Percentiles rank a stretch among this genome's conserved stretches.
Conservation (phyloP, 2,797 vertebrate species). For the Gymnothorax javanicus region DNA sequence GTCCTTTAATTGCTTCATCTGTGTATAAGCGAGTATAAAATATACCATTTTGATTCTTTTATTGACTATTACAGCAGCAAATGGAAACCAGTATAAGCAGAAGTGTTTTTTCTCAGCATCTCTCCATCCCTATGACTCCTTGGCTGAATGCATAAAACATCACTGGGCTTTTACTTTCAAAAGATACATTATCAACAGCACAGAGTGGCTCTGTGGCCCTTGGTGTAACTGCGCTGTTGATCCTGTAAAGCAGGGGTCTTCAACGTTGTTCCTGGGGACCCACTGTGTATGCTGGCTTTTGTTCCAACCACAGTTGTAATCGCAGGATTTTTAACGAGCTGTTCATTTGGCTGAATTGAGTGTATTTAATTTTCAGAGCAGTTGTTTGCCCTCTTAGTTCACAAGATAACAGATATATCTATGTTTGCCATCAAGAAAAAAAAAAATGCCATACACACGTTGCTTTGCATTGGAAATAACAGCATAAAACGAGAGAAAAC, state of each 20-base stretch:
- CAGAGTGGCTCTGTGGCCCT: slow-evolving; percentile 74
- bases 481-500: too few relatives aligned
- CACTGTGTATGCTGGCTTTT: too few relatives aligned
- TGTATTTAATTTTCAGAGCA: too few relatives aligned
- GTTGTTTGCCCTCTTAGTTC: too few relatives aligned
- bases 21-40: background rate
- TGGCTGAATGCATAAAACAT: slow-evolving; percentile 41
- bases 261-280: too few relatives aligned
- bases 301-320: too few relatives aligned
- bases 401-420: too few relatives aligned
- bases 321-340: too few relatives aligned
- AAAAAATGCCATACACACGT: too few relatives aligned
- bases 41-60: background rate
- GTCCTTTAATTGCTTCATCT: background rate
- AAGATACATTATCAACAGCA: slow-evolving; percentile 71
- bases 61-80: background rate
- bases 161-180: slow-evolving; percentile 62
- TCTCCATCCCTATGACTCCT: slow-evolving; percentile 31
- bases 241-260: slow-evolving; percentile 54
- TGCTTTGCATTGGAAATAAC: too few relatives aligned
- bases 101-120: slow-evolving; percentile 35
- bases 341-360: too few relatives aligned
- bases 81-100: background rate
- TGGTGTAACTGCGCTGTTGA: slow-evolving; percentile 79
- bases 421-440: too few relatives aligned